Percentiles rank a stretch among this genome's conserved stretches.
phyloP scores from a whole-genome alignment of 2,797 vertebrate genomes.

The Carduelis carduelis region DNA sequence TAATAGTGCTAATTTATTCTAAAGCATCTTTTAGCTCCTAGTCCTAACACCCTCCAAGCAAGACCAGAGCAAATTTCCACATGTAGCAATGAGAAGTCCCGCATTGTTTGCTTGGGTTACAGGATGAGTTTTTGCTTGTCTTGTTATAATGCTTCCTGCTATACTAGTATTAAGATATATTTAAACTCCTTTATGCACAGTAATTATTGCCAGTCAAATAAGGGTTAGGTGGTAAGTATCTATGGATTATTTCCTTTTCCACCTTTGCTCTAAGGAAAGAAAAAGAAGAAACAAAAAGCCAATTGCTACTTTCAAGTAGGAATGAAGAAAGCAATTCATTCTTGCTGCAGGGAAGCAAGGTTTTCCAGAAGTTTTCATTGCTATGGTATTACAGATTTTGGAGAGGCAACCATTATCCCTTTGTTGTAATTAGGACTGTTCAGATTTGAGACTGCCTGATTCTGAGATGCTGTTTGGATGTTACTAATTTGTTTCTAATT shows the following conservation, averaged over 20 bases:
- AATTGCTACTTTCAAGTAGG: not conserved
- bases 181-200: not conserved
- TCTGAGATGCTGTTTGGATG: not conserved
- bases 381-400: not conserved
- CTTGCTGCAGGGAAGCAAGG: not conserved
- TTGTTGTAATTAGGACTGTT: not conserved
- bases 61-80: not conserved
- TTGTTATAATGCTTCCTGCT: not conserved
- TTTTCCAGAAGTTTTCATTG: not conserved
- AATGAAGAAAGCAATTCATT: not conserved
- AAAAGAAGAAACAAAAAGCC: not conserved
- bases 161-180: not conserved
- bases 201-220: constrained; percentile 12
- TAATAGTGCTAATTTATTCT: constrained; percentile 35
- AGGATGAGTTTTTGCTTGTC: not conserved
- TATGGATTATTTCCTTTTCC: not conserved
- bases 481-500: not conserved
- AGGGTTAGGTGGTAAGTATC: not conserved
- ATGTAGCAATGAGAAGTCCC: not conserved
- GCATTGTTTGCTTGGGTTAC: not conserved
- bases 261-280: not conserved
- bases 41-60: not conserved
- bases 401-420: not conserved
- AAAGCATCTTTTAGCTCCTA: not conserved
- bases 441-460: not conserved